Conservation (phyloP, 2,113 vertebrate species). For the Oreochromis tanganicae region DNA sequence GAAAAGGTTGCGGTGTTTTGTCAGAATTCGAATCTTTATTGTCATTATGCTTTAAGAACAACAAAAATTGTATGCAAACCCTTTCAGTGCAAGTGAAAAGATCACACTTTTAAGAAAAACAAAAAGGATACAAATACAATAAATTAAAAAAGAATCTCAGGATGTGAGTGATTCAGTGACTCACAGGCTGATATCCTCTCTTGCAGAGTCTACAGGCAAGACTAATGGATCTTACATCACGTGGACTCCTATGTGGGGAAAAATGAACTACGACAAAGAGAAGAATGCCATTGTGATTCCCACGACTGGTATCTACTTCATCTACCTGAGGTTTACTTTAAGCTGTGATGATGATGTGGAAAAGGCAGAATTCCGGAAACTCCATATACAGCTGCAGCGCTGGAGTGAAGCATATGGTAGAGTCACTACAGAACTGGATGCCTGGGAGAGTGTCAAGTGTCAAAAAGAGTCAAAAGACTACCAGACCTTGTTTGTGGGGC, state of each 20-base stretch:
- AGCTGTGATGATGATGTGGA: accelerated
- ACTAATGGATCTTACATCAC: not conserved
- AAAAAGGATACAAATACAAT: not conserved
- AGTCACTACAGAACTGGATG: accelerated
- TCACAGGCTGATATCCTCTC: not conserved
- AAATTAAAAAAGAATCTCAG: not conserved
- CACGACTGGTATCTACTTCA: not conserved
- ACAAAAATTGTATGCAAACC: not conserved
- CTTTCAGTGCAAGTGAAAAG: not conserved
- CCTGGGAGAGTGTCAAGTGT: not conserved
- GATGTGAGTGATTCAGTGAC: not conserved
- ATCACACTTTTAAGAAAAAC: not conserved
- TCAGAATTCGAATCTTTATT: not conserved
- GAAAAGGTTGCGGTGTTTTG: not conserved
- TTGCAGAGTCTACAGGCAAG: not conserved
- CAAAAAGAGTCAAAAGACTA: accelerated
- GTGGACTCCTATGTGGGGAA: not conserved
- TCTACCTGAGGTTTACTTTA: not conserved
- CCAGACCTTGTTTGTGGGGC: not conserved
- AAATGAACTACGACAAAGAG: not conserved
- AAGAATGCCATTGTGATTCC: not conserved
- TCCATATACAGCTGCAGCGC: not conserved
- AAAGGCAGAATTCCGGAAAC: accelerated
- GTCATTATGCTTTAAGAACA: not conserved
- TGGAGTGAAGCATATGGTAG: not conserved